Percentiles rank a stretch among this genome's conserved stretches.
Conservation (phyloP, 2,797 vertebrate genomes). For the Megalops cyprinoides region DNA sequence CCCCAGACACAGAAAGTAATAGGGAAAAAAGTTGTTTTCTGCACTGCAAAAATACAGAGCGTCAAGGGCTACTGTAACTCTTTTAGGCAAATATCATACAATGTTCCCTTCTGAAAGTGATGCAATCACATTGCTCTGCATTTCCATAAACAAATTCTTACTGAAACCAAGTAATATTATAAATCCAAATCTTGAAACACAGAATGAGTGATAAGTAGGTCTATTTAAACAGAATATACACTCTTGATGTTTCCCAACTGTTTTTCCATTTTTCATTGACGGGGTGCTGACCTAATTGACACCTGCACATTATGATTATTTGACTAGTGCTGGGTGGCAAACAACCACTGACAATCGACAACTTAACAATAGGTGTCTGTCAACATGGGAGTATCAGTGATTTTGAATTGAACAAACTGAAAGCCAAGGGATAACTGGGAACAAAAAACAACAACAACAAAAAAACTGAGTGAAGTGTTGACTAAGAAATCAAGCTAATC, state of each 20-base stretch:
- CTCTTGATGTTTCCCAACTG: no score
- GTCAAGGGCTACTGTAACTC: not conserved
- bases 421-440: not conserved
- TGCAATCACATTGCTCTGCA: not conserved
- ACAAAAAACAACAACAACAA: no score
- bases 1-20: not conserved
- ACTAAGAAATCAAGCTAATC: constrained; percentile 1
- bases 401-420: not conserved
- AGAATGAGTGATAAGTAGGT: not conserved
- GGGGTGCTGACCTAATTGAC: no score
- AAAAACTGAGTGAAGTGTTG: not conserved
- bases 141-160: no score
- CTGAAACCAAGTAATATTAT: no score
- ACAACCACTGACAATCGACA: not conserved
- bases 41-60: not conserved
- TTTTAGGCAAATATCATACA: not conserved
- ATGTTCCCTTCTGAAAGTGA: not conserved
- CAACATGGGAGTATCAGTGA: not conserved
- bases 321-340: not conserved
- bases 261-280: no score
- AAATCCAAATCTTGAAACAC: no score
- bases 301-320: not conserved
- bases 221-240: no score
- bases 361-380: not conserved
- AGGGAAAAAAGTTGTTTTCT: not conserved